phyloP scores from a whole-genome alignment of 2,797 vertebrate species.

The Epinephelus awoara region DNA sequence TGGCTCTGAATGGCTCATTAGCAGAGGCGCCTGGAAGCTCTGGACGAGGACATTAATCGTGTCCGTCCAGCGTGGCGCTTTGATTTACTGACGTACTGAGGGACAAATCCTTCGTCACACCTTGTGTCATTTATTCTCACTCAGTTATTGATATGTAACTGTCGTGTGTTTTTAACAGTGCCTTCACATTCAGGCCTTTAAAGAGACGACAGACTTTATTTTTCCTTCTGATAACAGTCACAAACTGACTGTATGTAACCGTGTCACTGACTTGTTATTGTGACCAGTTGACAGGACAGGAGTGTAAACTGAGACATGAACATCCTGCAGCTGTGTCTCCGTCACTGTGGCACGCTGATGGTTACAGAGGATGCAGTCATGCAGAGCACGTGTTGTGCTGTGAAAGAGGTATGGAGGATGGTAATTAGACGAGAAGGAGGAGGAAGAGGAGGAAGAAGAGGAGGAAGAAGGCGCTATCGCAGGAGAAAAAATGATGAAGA shows the following conservation, averaged over 20 bases:
- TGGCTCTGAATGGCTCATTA: constrained; percentile 70
- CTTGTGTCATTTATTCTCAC: constrained; percentile 45
- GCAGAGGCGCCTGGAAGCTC: constrained; percentile 55
- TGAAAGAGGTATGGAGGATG: constrained; percentile 26
- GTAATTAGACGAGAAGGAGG: constrained; percentile 49
- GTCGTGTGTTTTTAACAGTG: background rate
- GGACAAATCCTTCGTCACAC: constrained; percentile 31
- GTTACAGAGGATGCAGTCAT: background rate
- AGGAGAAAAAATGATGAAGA: constrained; percentile 59
- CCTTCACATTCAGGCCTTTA: background rate
- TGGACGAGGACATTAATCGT: constrained; percentile 63
- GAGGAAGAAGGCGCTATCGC: constrained; percentile 19
- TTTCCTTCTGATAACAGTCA: background rate
- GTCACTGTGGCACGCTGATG: constrained; percentile 12
- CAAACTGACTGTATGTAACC: background rate
- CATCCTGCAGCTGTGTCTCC: background rate
- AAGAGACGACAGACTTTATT: background rate
- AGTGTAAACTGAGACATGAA: background rate
- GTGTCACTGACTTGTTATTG: background rate
- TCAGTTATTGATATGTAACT: constrained; percentile 42
- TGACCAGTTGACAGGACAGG: background rate
- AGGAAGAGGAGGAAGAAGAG: constrained; percentile 3
- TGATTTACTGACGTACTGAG: constrained; percentile 57
- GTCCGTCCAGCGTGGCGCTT: constrained; percentile 35
- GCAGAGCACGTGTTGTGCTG: constrained; percentile 29